Conservation (phyloP, 2,797 vertebrate species). For the Lithobates sylvaticus region DNA sequence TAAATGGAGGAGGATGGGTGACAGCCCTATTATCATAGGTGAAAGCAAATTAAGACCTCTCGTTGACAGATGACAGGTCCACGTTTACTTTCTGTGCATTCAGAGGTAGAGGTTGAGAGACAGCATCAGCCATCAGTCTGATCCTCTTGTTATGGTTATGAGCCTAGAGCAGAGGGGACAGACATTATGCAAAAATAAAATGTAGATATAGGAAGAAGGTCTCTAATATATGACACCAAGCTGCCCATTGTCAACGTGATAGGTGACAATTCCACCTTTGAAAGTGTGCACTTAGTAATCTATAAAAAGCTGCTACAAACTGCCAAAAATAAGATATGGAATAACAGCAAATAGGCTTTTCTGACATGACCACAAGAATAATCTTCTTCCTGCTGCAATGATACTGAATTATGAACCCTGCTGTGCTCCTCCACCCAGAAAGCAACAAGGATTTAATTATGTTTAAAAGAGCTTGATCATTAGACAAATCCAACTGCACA, state of each 20-base stretch:
- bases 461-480: background rate
- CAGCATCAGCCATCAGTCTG: constrained; percentile 43
- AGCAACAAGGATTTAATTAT: too few relatives aligned
- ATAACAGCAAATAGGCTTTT: constrained; percentile 10
- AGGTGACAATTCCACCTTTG: constrained; percentile 37
- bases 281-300: constrained; percentile 35
- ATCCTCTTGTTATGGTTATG: constrained; percentile 60
- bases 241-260: constrained; percentile 45
- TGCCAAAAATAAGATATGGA: constrained; percentile 2
- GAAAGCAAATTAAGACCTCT: constrained; percentile 51
- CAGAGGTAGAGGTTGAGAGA: constrained; percentile 44
- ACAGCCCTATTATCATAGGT: constrained; percentile 53
- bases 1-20: constrained; percentile 21
- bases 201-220: constrained; percentile 46
- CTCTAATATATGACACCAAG: constrained; percentile 34
- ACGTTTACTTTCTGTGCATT: constrained; percentile 41
- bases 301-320: constrained; percentile 13
- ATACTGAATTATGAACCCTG: too few relatives aligned
- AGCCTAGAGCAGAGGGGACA: constrained; percentile 48
- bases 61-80: constrained; percentile 56
- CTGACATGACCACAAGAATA: background rate
- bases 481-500: background rate
- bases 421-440: too few relatives aligned
- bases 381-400: too few relatives aligned
- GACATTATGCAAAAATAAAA: constrained; percentile 54